These are phyloP conservation scores for Ceratoteleas bidentatus DNA, from an alignment of 1,140 invertebrate species.

Conservation along the genomic window DNA sequence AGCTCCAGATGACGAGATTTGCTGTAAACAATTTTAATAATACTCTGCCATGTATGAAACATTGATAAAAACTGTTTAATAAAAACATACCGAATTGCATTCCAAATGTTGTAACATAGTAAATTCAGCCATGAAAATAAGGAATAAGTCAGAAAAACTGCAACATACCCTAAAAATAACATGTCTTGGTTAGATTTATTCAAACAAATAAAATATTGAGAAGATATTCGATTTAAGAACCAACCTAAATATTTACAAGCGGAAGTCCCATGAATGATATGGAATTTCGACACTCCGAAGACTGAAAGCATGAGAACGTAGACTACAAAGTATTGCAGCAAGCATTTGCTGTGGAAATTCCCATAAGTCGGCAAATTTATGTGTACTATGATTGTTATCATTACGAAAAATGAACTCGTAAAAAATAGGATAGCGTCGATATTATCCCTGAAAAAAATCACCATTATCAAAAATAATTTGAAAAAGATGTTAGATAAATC, in stretches of 20 bases:
- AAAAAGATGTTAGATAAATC: too few relatives aligned
- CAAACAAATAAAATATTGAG: too few relatives aligned
- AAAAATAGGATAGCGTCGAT: background rate
- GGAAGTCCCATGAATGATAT: background rate
- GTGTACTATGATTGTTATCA: slow-evolving; percentile 2
- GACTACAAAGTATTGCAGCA: slow-evolving; percentile 8
- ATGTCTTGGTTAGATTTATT: background rate
- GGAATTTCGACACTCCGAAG: background rate
- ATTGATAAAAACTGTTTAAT: background rate
- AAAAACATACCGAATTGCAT: slow-evolving; percentile 5
- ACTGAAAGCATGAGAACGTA: slow-evolving; percentile 2
- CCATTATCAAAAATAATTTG: background rate
- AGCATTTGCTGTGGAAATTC: slow-evolving; percentile 25
- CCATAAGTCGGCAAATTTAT: background rate
- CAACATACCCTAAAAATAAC: slow-evolving; percentile 10
- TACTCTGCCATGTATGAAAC: too few relatives aligned
- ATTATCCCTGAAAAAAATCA: slow-evolving; percentile 2
- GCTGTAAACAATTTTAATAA: too few relatives aligned
- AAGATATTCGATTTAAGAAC: too few relatives aligned
- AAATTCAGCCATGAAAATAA: slow-evolving; percentile 21
- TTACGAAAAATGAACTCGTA: background rate
- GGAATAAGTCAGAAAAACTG: slow-evolving; percentile 3
- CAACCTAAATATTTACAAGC: slow-evolving; percentile 21
- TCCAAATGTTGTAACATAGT: slow-evolving; percentile 34
- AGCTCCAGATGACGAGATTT: background rate